Percentiles rank a stretch among this genome's conserved stretches.
Conservation (phyloP, 2,888 invertebrate genomes). For the Pammene aurita region DNA sequence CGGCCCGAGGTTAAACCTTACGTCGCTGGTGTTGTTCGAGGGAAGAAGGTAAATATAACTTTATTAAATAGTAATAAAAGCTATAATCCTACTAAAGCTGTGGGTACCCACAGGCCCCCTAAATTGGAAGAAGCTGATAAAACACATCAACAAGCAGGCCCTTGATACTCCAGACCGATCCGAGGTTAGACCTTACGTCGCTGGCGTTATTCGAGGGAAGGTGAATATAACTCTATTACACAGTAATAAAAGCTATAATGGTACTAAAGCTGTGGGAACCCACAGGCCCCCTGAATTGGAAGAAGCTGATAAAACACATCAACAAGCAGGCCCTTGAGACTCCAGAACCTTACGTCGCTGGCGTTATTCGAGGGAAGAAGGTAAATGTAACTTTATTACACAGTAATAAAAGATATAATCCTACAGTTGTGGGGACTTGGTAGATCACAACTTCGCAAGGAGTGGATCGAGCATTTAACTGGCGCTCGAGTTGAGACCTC, state of each 20-base stretch:
- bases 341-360: constrained; percentile 97
- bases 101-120: constrained; percentile 98
- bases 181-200: constrained; percentile 95
- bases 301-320: constrained; percentile 97
- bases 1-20: constrained; percentile 97
- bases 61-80: neutral
- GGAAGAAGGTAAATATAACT: constrained; percentile 88
- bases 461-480: too few relatives aligned
- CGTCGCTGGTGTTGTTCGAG: constrained; percentile 94
- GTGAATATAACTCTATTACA: constrained; percentile 65
- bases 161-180: constrained; percentile 98
- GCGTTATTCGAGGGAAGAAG: constrained; percentile 95
- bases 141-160: constrained; percentile 99
- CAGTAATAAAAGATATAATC: neutral
- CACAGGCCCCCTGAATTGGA: constrained; percentile 97
- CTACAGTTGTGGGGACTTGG: too few relatives aligned
- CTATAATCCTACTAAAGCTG: too few relatives aligned
- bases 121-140: constrained; percentile 96
- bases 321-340: constrained; percentile 99
- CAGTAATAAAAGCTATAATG: neutral
- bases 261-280: constrained; percentile 72
- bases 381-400: constrained; percentile 62
- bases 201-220: constrained; percentile 96
- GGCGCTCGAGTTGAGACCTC: too few relatives aligned
- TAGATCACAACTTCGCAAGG: too few relatives aligned